phyloP scores from a whole-genome alignment of 1,140 invertebrate genomes.

The Vanessa atalanta region DNA sequence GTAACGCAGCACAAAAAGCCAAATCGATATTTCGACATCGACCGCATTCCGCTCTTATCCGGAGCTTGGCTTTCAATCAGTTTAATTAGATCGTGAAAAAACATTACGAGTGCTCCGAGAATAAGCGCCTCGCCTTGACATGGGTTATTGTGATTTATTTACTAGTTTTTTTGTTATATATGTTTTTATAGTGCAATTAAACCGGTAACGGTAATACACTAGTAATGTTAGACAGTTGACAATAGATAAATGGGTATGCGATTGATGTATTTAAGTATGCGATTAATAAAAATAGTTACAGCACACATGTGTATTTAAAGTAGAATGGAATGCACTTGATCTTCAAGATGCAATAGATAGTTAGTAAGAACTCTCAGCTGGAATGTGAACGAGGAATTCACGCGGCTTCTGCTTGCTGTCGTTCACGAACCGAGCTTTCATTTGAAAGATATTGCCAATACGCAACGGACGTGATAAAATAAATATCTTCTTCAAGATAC shows the following conservation, averaged over 20 bases:
- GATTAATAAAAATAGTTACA: slow-evolving; percentile 18
- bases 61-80: slow-evolving; percentile 60
- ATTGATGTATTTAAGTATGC: slow-evolving; percentile 10
- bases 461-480: background rate
- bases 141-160: slow-evolving; percentile 38
- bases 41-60: slow-evolving; percentile 64
- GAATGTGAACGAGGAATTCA: slow-evolving; percentile 47
- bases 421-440: slow-evolving; percentile 4
- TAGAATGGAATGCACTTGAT: slow-evolving; percentile 60
- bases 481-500: background rate
- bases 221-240: background rate
- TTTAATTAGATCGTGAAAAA: slow-evolving; percentile 72
- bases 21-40: slow-evolving; percentile 65
- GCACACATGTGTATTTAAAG: slow-evolving; percentile 27
- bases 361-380: slow-evolving; percentile 22
- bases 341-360: slow-evolving; percentile 44
- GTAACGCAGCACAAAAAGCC: slow-evolving; percentile 57
- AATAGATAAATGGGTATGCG: slow-evolving; percentile 1
- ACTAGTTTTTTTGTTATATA: slow-evolving; percentile 27
- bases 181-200: slow-evolving; percentile 10
- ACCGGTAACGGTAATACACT: background rate
- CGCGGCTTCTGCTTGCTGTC: slow-evolving; percentile 10
- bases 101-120: slow-evolving; percentile 40
- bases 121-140: slow-evolving; percentile 32
- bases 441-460: background rate